Evolutionary conservation across 2,888 invertebrate species (phyloP), one percentile per base, ranked within the genome.

Genomic region (Xestia ashworthii): DNA sequence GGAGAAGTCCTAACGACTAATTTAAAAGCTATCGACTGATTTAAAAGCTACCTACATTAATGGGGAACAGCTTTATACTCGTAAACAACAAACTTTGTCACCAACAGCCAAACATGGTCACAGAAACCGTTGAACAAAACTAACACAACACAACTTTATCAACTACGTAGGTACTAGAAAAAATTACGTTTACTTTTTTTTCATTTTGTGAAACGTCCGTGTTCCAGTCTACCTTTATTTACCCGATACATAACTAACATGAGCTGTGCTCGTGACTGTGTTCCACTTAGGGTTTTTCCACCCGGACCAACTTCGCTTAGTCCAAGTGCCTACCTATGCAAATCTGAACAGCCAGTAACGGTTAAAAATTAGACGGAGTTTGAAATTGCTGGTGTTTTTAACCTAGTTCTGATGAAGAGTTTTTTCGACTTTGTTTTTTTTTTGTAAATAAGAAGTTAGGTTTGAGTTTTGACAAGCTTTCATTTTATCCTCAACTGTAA

Each of bases 251-350:
- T 83, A 71, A 71, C 71, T 71, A 80, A 64, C 83, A 71, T 68
- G 73, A 71, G 73, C 62, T 74, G 50, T n/a, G 70, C 48, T 55
- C 38, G 55, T 32, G 71, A 58, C 50, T 83, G 72, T 71, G 80
- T 55, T 75, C 78, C 78, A 84, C 81, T 81, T 78, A 72, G 46
- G 19, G 65, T 67, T 73, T 75, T 84, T 78, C 83, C 69, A 55
- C 67, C 41, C 67, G 67, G 71, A 38, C 83, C 55, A 84, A 81
- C 78, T 84, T 78, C 75, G 73, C 71, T 84, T 65, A 78, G 64
- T 25, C 50, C 67, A 67, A 75, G 84, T 83, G 66, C 71, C 71
- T 74, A 78, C 71, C 83, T 81, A 83, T 73, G 74, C 70, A 83
- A 74, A 84, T 77, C 70, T 76, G 73, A 80, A 75, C 68, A 71